phyloP scores from a whole-genome alignment of 1,140 invertebrate genomes.

The Trypoxylus dichotomus region DNA sequence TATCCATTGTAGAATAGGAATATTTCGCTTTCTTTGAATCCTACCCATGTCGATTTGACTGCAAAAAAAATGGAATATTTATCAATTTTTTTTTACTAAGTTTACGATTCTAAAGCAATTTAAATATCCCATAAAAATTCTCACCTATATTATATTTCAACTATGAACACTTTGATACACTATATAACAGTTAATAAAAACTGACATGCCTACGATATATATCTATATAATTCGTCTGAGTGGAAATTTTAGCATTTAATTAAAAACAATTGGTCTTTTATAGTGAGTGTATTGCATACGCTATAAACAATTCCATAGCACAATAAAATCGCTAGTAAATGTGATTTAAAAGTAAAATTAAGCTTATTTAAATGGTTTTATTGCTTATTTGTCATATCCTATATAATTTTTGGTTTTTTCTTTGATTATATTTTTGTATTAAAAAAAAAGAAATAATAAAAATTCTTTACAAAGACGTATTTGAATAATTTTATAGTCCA shows the following conservation, averaged over 20 bases:
- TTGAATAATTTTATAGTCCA: too few species aligned
- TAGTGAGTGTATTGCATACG: background rate
- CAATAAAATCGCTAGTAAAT: background rate
- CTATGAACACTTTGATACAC: background rate
- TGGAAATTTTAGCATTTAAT: constrained; percentile 6
- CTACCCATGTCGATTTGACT: background rate
- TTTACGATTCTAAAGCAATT: background rate
- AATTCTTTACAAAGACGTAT: too few species aligned
- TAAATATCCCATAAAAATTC: background rate
- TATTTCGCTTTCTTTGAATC: background rate
- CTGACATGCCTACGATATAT: background rate
- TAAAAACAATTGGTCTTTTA: background rate
- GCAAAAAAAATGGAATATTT: background rate
- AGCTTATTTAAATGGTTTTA: too few species aligned
- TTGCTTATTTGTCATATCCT: too few species aligned
- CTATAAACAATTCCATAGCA: background rate
- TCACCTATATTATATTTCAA: background rate
- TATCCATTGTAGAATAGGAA: background rate
- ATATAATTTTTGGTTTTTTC: too few species aligned
- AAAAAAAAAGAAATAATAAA: too few species aligned
- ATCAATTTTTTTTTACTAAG: background rate
- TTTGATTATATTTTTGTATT: too few species aligned
- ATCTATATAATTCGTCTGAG: background rate
- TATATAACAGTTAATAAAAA: constrained; percentile 6
- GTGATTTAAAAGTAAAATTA: too few species aligned